Evolutionary conservation across 2,113 vertebrate species (phyloP).

Genomic region (Oryzias curvinotus): DNA sequence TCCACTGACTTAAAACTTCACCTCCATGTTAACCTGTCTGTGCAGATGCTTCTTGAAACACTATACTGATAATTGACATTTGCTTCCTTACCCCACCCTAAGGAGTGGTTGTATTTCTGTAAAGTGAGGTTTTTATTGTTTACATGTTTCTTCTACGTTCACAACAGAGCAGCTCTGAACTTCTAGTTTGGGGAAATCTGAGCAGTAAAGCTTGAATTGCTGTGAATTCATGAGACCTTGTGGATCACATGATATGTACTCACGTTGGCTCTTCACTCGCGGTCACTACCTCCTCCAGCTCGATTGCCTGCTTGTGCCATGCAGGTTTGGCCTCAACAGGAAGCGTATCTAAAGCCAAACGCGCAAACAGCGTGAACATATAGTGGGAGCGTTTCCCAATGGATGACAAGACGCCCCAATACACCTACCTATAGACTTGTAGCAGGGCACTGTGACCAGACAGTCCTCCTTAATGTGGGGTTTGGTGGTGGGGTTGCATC

Average conservation of each 20-base stretch:
- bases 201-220: background rate
- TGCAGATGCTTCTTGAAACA: constrained; percentile 6
- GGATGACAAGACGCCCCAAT: background rate
- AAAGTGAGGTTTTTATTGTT: constrained; percentile 21
- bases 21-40: no score
- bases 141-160: constrained; percentile 28
- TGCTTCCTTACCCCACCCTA: constrained; percentile 19
- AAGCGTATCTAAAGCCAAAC: constrained; percentile 82
- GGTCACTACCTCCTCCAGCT: constrained; percentile 85
- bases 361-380: background rate
- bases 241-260: constrained; percentile 62
- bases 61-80: constrained; percentile 23
- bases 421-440: constrained; percentile 86
- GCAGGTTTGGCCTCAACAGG: constrained; percentile 92
- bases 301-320: constrained; percentile 96
- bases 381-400: background rate
- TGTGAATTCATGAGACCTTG: no score
- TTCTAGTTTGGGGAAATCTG: background rate
- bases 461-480: constrained; percentile 98
- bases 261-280: constrained; percentile 91
- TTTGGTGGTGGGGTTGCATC: constrained; percentile 91
- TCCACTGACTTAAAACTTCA: no score
- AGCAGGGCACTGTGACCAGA: constrained; percentile 89
- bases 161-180: constrained; percentile 4
- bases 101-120: constrained; percentile 34